Evolutionary conservation across 2,797 vertebrate genomes (phyloP), one percentile per base, ranked within the genome.

Genomic region (Gadopsis marmoratus): DNA sequence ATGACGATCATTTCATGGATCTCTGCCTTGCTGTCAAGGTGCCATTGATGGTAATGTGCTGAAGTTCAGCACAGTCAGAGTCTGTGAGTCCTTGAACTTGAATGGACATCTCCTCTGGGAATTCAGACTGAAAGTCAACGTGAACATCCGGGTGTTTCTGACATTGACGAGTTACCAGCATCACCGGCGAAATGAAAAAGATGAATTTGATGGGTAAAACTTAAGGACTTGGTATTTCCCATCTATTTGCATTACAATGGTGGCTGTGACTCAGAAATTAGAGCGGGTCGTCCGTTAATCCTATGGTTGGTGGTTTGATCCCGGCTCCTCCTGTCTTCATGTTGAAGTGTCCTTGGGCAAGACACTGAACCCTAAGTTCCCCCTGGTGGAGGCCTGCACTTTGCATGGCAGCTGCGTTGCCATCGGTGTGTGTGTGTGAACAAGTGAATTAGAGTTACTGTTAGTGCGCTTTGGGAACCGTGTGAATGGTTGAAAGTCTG

Each of bases 11-110:
- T 78, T 83, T 61, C 78, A 79, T 77, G 86, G 80, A 75, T 69
- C 43, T 45, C 58, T 81, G 78, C 71, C 67, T 72, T 1, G 43
- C 47, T 89, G 76, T 84, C 75, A 78, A 69, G 59, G 78, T 78
- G 78, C 80, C 76, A 72, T 60, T 14, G 7, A 58, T 54, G 73
- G 41, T 76, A 62, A 84, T 58, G 56, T 50, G 76, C 60, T 54
- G 39, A 31, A 63, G 71, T 72, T 69, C 16, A 63, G 80, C 62
- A 75, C 62, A 33, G 50, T 31, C 75, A 35, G 41, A 62, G 43
- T 9, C 47, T 48, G 47, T 19, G 51, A 84, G 82, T 71, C 84
- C 83, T 78, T 85, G 68, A 85, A 75, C 76, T 48, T 35, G 14
- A 74, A 59, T 21, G 56, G 60, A 35, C 23, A 6, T 29, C 21